A percentile compares a stretch with the other conserved stretches of the same genome.
Evolutionary conservation across 2,888 invertebrate genomes (phyloP).

Genomic region (Amiota minor): DNA sequence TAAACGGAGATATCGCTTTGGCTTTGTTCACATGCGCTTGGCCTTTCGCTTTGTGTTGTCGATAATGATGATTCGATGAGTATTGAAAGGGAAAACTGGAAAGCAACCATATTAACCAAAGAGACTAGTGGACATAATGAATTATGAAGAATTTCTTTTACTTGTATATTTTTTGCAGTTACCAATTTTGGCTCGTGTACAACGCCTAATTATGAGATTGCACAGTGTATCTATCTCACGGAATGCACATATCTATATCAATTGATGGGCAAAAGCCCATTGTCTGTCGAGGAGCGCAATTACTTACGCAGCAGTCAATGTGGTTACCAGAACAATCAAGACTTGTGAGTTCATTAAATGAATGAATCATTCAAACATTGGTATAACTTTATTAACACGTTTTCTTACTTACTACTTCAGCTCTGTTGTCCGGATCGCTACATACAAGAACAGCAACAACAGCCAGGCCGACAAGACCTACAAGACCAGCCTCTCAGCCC

Average conservation of each 20-base stretch:
- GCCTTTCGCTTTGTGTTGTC: no score
- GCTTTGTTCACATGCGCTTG: no score
- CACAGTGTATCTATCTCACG: constrained; percentile 55
- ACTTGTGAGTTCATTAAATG: constrained; percentile 47
- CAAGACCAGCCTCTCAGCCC: constrained; percentile 39
- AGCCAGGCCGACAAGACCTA: not conserved
- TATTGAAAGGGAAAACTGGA: not conserved
- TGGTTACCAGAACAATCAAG: constrained; percentile 76
- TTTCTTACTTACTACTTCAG: constrained; percentile 33
- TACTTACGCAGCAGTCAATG: constrained; percentile 79
- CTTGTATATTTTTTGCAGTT: constrained; percentile 31
- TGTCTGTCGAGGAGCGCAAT: constrained; percentile 45
- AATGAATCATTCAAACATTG: not conserved
- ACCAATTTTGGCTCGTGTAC: constrained; percentile 57
- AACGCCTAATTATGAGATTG: constrained; percentile 57
- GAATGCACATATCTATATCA: constrained; percentile 57
- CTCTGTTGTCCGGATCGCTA: constrained; percentile 51
- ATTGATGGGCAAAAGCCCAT: constrained; percentile 44
- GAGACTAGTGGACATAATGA: no score
- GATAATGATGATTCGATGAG: no score
- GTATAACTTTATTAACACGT: not conserved
- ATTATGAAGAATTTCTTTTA: not conserved
- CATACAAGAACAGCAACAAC: constrained; percentile 5
- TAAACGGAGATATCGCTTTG: no score
- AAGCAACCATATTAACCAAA: not conserved